Conservation (phyloP, 1,140 invertebrate species). For the Parasteatoda tepidariorum region DNA sequence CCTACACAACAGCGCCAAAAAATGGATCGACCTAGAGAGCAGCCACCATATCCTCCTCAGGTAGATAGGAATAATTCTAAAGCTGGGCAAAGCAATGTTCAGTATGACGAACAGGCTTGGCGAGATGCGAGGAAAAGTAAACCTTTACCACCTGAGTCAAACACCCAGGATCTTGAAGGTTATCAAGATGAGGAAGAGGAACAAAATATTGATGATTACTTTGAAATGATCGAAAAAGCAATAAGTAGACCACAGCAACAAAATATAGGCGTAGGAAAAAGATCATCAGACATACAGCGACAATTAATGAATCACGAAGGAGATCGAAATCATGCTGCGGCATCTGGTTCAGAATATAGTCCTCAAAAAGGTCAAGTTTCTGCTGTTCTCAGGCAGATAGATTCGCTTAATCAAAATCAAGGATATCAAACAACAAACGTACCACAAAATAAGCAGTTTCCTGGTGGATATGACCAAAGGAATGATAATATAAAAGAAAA, state of each 20-base stretch:
- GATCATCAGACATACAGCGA: conserved; percentile 13
- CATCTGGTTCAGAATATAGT: background rate
- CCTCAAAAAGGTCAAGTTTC: conserved; percentile 34
- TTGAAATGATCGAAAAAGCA: conserved; percentile 51
- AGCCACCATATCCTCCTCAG: background rate
- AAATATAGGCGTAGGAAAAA: conserved; percentile 7
- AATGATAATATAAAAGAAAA: conserved; percentile 24
- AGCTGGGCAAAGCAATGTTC: background rate
- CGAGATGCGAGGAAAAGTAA: background rate
- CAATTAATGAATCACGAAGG: conserved; percentile 25
- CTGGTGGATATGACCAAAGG: background rate
- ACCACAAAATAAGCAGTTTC: background rate
- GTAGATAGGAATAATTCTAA: background rate
- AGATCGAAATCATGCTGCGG: background rate
- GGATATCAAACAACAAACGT: background rate
- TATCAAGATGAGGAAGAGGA: conserved; percentile 52
- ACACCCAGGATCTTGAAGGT: conserved; percentile 33
- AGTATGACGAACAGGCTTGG: background rate
- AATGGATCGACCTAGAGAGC: background rate
- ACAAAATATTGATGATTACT: conserved; percentile 47
- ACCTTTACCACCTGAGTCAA: conserved; percentile 5
- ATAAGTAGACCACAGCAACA: conserved; percentile 13
- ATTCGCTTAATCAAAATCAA: conserved; percentile 36
- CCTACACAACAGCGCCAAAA: conserved; percentile 1
- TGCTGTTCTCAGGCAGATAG: conserved; percentile 24